Conservation (phyloP, 2,888 invertebrate species). For the Hylaea fasciaria region DNA sequence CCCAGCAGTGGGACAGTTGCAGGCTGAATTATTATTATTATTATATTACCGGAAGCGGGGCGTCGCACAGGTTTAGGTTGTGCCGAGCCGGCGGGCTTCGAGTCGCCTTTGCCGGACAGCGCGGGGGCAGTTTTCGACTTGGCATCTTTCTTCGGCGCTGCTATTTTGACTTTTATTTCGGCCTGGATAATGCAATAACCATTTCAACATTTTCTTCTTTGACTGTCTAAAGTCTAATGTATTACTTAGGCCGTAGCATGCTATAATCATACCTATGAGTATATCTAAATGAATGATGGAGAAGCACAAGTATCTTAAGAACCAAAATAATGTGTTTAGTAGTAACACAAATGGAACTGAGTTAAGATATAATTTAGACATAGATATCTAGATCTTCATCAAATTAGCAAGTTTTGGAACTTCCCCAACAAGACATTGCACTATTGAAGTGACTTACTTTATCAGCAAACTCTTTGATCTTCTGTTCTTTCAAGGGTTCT, state of each 20-base stretch:
- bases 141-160: conserved; percentile 85
- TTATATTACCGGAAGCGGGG: conserved; percentile 69
- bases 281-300: too few relatives aligned
- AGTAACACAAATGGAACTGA: too few relatives aligned
- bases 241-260: too few relatives aligned
- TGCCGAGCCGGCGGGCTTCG: conserved; percentile 74
- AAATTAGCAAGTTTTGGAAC: neutral
- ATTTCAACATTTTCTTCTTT: neutral
- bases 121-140: conserved; percentile 82
- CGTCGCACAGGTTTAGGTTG: conserved; percentile 82
- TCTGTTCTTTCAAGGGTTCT: conserved; percentile 95
- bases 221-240: neutral
- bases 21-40: too few relatives aligned
- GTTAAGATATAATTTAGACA: too few relatives aligned
- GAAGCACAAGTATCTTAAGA: too few relatives aligned
- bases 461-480: conserved; percentile 97
- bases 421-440: neutral
- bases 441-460: conserved; percentile 78
- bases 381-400: too few relatives aligned
- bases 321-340: too few relatives aligned
- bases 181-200: conserved; percentile 74
- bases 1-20: too few relatives aligned
- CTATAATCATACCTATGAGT: too few relatives aligned
- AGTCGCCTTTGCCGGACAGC: conserved; percentile 75
- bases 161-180: conserved; percentile 90